These are phyloP conservation scores for Polydrusus tereticollis DNA, from an alignment of 2,888 invertebrate species.

Conservation along the genomic window DNA sequence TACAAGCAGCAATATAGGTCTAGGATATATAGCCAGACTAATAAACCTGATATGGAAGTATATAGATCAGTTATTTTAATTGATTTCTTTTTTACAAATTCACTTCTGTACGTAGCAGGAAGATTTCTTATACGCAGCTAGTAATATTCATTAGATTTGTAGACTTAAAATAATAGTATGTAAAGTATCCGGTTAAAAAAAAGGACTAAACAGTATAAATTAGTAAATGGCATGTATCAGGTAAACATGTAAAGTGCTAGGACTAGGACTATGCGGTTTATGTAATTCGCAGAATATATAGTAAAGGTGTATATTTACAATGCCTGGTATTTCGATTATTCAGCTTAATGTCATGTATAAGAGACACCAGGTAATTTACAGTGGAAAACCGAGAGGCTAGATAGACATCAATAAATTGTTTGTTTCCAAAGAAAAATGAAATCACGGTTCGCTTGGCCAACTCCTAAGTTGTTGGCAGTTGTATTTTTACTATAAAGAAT, in stretches of 20 bases:
- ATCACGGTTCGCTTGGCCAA: neutral
- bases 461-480: neutral
- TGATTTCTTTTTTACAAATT: neutral
- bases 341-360: slow-evolving; percentile 15
- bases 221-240: too few species aligned
- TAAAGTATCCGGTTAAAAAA: too few species aligned
- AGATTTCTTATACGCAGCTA: too few species aligned
- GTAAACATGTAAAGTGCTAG: too few species aligned
- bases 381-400: neutral
- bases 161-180: too few species aligned
- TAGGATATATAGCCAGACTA: slow-evolving; percentile 33
- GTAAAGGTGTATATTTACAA: neutral
- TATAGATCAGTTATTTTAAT: slow-evolving; percentile 17
- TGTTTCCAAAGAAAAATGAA: slow-evolving; percentile 14
- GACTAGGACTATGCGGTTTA: neutral
- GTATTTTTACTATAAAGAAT: neutral
- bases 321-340: slow-evolving; percentile 28
- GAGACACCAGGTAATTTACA: slow-evolving; percentile 20
- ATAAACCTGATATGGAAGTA: slow-evolving; percentile 27
- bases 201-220: too few species aligned
- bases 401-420: slow-evolving; percentile 9
- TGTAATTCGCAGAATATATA: neutral
- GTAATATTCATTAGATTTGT: too few species aligned
- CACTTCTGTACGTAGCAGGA: neutral
- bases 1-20: slow-evolving; percentile 29